Evolutionary conservation across 2,113 vertebrate species (phyloP).

Genomic region (Elephas maximus): DNA sequence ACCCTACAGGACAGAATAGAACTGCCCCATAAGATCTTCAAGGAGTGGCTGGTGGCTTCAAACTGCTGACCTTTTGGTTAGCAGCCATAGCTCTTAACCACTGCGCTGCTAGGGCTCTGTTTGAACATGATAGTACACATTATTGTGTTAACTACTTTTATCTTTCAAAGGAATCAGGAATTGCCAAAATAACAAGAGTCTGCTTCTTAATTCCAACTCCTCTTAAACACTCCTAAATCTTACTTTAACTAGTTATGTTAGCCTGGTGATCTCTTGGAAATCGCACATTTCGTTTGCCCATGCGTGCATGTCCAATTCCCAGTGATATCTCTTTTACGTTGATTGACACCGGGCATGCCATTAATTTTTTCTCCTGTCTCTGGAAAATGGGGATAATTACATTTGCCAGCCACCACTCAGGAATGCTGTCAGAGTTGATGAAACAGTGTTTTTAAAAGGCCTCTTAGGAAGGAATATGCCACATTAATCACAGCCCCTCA

Average conservation of each 20-base stretch:
- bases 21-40: too few species aligned
- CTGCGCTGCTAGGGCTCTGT: too few species aligned
- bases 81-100: too few species aligned
- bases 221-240: neutral
- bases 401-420: constrained; percentile 37
- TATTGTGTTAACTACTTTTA: constrained; percentile 1
- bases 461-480: constrained; percentile 11
- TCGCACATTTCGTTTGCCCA: neutral
- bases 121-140: neutral
- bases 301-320: neutral
- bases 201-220: neutral
- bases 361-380: constrained; percentile 44
- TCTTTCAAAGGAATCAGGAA: neutral
- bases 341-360: neutral
- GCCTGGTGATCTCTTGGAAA: neutral
- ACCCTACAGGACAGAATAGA: too few species aligned
- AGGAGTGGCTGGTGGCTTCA: too few species aligned
- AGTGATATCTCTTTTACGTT: neutral
- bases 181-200: neutral
- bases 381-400: constrained; percentile 58
- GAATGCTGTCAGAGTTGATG: constrained; percentile 57
- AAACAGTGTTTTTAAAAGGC: constrained; percentile 64
- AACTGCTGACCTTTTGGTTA: too few species aligned
- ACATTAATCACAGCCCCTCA: constrained; percentile 27
- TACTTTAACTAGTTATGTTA: neutral